Base-by-base conservation (phyloP, 2,113 vertebrate species). In the Ophiodon elongatus region DNA sequence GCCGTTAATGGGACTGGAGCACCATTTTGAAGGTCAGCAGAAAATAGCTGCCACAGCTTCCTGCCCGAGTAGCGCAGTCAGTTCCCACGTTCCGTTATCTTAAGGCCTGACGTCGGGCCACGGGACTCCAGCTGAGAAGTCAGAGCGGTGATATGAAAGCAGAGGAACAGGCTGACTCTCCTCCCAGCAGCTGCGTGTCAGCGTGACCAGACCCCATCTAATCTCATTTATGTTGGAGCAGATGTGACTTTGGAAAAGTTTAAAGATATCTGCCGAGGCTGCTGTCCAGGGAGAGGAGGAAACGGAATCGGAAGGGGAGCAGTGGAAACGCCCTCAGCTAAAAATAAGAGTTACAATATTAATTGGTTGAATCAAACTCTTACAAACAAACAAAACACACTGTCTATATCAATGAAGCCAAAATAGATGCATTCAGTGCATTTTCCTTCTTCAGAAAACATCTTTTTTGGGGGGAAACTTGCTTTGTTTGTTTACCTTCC, bases 131-230 rank as follows among this genome's bases (percentile, higher is more conserved):
- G 45, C 62, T 69, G 63, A 79, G 82, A 87, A 76, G 50, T 78
- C 78, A 66, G 57, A 8, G 35, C 2, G 0, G 37, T 54, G 31
- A 77, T 29, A 81, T 62, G 59, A 73, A 76, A 50, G 14, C 68
- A 25, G 73, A 57, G 47, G 78, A 84, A 74, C 87, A 88, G 21
- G 14, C 41, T 81, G 79, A 85, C 82, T 33, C 64, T 41, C 25
- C 21, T 59, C 35, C 3, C 14, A 50, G 35, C 33, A n/a, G 35
- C 23, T 11, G 23, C 0, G 29, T 73, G 88, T 91, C 88, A 91
- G 31, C 10, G 4, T 80, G 88, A 91, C 86, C 8, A 50, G 17
- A 29, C 3, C 37, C 25, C 10, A 64, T 67, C 66, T 76, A 54
- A 79, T 79, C 73, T 70, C 13, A 39, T 50, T 27, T 4, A 71